Percentiles rank a stretch among this genome's conserved stretches.
phyloP scores from a whole-genome alignment of 2,797 vertebrate genomes.

The Bovichtus diacanthus region DNA sequence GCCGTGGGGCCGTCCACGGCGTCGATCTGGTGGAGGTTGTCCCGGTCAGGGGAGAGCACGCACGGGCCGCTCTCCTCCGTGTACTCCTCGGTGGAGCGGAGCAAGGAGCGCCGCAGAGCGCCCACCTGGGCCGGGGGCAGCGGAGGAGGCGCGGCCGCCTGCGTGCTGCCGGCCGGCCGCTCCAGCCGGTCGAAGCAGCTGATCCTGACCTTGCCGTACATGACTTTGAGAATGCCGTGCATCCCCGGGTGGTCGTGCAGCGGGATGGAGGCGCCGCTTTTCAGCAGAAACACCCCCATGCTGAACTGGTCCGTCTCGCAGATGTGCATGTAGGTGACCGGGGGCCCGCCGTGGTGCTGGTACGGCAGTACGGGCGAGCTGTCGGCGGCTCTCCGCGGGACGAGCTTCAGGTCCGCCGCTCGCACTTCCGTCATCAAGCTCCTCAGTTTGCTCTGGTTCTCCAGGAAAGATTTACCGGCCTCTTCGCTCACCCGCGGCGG shows the following conservation, averaged over 20 bases:
- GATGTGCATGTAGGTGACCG: constrained; percentile 98
- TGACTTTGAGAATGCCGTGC: constrained; percentile 94
- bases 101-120: constrained; percentile 82
- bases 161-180: constrained; percentile 34
- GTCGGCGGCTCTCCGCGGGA: constrained; percentile 79
- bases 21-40: constrained; percentile 96
- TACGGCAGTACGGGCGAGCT: constrained; percentile 42
- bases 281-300: constrained; percentile 95
- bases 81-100: constrained; percentile 88
- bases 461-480: constrained; percentile 80
- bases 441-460: constrained; percentile 87
- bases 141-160: constrained; percentile 29
- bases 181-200: constrained; percentile 92
- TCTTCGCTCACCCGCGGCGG: constrained; percentile 70
- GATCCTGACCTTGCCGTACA: constrained; percentile 93
- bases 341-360: constrained; percentile 81
- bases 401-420: constrained; percentile 89
- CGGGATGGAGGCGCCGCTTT: constrained; percentile 91
- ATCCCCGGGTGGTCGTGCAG: constrained; percentile 97
- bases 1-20: constrained; percentile 94
- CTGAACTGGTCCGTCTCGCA: constrained; percentile 94
- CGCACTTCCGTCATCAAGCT: constrained; percentile 89
- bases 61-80: constrained; percentile 89
- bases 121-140: constrained; percentile 74
- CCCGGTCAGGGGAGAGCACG: constrained; percentile 88